Base-by-base conservation (phyloP, 2,113 vertebrate genomes). In the Castor canadensis region DNA sequence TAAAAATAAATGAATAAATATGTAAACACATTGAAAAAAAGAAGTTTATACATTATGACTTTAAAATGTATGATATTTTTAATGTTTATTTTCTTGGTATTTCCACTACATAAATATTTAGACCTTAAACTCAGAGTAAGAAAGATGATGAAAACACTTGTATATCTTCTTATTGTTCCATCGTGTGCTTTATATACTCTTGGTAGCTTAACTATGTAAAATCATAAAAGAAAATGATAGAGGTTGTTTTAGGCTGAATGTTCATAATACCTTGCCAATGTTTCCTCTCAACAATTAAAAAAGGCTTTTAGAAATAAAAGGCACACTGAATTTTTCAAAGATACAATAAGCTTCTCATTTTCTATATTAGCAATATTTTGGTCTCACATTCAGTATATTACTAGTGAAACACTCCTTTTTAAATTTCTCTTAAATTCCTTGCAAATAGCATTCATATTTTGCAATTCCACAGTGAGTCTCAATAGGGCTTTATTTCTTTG, bases 381-480 rank as follows among this genome's bases (percentile, higher is more conserved):
- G 73, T 95, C 96, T 92, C 94, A 93, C 11, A 84, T 1, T 60
- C 35, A 94, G 40, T 95, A 9, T 84, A 94, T 88, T 85, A 43
- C 89, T 77, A 90, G 30, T 20, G 40, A 82, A 84, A 72, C 93
- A 47, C 1, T 64, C 16, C 45, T 95, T 93, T 89, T 91, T 72
- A 71, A 80, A 62, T 91, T 95, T 93, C 54, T 92, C 26, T 95
- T 96, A 72, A 49, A 75, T 95, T 96, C 2, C 79, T 95, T 95
- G 80, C 28, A 95, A 73, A 40, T 79, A 76, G 19, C 17, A 86
- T 43, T 80, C 20, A 52, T 76, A 60, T 87, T 60, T 87, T 92
- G 6, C 69, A 64, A 1, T 66, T 89, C 16, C 82, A 87, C 32
- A 71, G 66, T 72, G 38, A 85, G 12, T 58, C 60, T 72, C 28